Conservation (phyloP, 1,140 invertebrate species). For the Sarcophaga peregrina region DNA sequence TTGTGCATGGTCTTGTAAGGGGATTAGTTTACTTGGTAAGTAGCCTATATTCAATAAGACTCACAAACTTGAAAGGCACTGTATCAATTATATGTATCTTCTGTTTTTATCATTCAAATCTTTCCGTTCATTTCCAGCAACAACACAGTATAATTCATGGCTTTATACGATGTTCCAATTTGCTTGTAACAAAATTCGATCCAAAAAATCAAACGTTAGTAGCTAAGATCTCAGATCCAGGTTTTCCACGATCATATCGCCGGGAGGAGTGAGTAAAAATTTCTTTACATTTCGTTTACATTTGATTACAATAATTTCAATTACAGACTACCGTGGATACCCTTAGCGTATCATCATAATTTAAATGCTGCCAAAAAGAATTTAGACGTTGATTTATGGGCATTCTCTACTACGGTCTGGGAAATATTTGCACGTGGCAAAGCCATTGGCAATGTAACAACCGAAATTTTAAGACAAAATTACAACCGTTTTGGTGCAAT, state of each 20-base stretch:
- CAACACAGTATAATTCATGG: conserved; percentile 85
- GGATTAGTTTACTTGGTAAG: conserved; percentile 70
- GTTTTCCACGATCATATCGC: conserved; percentile 70
- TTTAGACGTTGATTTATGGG: conserved; percentile 84
- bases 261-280: conserved; percentile 73
- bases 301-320: conserved; percentile 44
- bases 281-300: conserved; percentile 7
- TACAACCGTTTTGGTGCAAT: conserved; percentile 63
- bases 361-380: conserved; percentile 74
- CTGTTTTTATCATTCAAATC: conserved; percentile 51
- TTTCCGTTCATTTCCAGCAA: too few relatives aligned
- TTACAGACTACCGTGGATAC: conserved; percentile 86
- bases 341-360: conserved; percentile 80
- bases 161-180: conserved; percentile 85
- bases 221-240: conserved; percentile 85
- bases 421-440: conserved; percentile 87
- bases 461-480: conserved; percentile 44
- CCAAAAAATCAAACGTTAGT: conserved; percentile 76
- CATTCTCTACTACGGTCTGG: conserved; percentile 89
- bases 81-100: neutral
- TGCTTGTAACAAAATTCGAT: conserved; percentile 74
- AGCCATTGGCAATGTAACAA: conserved; percentile 56
- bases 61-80: neutral
- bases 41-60: neutral
- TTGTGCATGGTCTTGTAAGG: conserved; percentile 78